Evolutionary conservation across 2,888 invertebrate species (phyloP).

Genomic region (Acanthosepion lycidas): DNA sequence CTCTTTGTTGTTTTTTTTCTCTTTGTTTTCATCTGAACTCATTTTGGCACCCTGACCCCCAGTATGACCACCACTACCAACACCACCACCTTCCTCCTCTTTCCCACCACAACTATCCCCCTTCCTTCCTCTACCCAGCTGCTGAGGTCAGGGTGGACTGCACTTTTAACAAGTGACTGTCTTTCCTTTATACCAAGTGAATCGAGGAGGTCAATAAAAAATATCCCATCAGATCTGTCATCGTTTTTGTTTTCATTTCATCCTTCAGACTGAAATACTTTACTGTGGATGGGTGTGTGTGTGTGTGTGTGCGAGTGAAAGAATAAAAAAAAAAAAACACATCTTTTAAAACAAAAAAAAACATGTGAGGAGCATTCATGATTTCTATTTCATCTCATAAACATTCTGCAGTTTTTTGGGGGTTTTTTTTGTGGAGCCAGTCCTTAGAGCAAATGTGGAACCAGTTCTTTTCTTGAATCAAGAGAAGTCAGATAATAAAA

Average conservation of each 20-base stretch:
- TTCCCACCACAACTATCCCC: background rate
- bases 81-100: background rate
- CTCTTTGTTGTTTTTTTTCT: background rate
- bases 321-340: no score
- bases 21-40: conserved; percentile 2
- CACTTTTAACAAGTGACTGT: background rate
- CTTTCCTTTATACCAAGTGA: conserved; percentile 6
- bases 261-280: background rate
- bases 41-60: background rate
- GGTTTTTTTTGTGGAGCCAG: no score
- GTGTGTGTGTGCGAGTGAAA: background rate
- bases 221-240: background rate
- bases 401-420: no score
- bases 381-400: no score
- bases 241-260: background rate
- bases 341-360: no score
- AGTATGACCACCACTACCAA: background rate
- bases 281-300: background rate
- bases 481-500: no score
- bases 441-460: no score
- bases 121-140: background rate
- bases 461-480: no score
- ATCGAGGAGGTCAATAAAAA: conserved; percentile 33
- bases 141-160: background rate
- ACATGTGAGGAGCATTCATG: no score